A percentile compares a stretch with the other conserved stretches of the same genome.
phyloP scores from a whole-genome alignment of 2,113 vertebrate species.

The Hippocampus barbouri region DNA sequence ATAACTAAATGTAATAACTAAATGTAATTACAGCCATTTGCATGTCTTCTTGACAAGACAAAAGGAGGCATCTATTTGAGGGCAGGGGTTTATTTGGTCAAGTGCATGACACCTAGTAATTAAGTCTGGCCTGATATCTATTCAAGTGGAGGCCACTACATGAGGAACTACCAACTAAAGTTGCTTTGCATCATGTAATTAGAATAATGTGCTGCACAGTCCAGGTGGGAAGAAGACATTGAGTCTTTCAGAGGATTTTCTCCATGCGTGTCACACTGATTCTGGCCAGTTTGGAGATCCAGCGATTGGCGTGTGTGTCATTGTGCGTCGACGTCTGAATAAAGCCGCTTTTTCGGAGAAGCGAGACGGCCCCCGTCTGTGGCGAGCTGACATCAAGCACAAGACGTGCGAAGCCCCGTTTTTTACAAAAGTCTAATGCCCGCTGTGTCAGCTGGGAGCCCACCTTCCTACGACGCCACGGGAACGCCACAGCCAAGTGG shows the following conservation, averaged over 20 bases:
- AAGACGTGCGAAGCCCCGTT: constrained; percentile 44
- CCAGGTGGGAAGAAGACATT: constrained; percentile 1
- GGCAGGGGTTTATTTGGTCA: not conserved
- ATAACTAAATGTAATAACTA: not conserved
- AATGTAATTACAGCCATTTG: not conserved
- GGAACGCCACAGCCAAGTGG: constrained; percentile 49
- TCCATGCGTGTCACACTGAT: constrained; percentile 63
- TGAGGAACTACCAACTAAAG: constrained; percentile 5
- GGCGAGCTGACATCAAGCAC: constrained; percentile 55
- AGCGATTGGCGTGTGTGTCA: constrained; percentile 53
- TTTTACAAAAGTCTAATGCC: constrained; percentile 63
- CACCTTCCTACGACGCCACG: constrained; percentile 40
- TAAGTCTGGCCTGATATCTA: not conserved
- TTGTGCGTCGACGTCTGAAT: constrained; percentile 44
- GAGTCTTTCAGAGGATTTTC: constrained; percentile 48
- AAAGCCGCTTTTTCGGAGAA: constrained; percentile 58
- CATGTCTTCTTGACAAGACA: not conserved
- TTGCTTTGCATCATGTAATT: constrained; percentile 27
- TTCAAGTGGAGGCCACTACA: not conserved
- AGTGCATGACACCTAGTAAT: not conserved
- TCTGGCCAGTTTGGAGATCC: constrained; percentile 55
- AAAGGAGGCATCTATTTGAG: constrained; percentile 2
- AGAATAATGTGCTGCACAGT: constrained; percentile 5
- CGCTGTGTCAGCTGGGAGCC: constrained; percentile 45
- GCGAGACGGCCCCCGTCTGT: constrained; percentile 45